These are phyloP conservation scores for Andrena fulva DNA, from an alignment of 2,888 invertebrate genomes.

Conservation along the genomic window DNA sequence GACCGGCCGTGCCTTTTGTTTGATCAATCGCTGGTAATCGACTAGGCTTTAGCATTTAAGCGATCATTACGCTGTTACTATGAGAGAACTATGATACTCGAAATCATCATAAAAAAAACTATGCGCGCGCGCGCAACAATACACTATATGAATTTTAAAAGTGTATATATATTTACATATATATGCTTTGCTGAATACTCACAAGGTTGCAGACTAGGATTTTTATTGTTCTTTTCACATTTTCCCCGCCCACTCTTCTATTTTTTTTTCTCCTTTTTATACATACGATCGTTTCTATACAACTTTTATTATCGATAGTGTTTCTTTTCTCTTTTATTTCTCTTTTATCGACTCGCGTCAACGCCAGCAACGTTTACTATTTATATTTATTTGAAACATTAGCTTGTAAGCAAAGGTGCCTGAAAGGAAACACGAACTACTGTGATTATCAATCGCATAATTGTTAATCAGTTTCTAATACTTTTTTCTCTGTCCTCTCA, in stretches of 20 bases:
- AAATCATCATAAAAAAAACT: slow-evolving; percentile 47
- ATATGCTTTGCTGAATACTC: slow-evolving; percentile 83
- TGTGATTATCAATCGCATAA: slow-evolving; percentile 83
- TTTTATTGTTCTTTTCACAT: slow-evolving; percentile 67
- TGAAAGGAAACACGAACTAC: slow-evolving; percentile 77
- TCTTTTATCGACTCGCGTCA: slow-evolving; percentile 54
- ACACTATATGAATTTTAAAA: slow-evolving; percentile 47
- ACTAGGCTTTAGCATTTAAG: slow-evolving; percentile 77
- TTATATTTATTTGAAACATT: slow-evolving; percentile 82
- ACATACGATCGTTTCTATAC: slow-evolving; percentile 54
- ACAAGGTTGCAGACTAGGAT: slow-evolving; percentile 79
- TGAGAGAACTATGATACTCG: slow-evolving; percentile 54
- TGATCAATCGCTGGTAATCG: slow-evolving; percentile 76
- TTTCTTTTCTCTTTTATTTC: slow-evolving; percentile 30
- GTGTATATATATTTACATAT: slow-evolving; percentile 67
- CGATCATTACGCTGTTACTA: slow-evolving; percentile 69
- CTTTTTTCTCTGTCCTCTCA: slow-evolving; percentile 51
- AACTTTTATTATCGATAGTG: slow-evolving; percentile 41
- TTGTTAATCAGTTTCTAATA: slow-evolving; percentile 76
- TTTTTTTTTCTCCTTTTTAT: slow-evolving; percentile 45
- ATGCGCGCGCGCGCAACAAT: slow-evolving; percentile 46
- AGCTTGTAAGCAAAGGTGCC: slow-evolving; percentile 82
- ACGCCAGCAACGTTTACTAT: slow-evolving; percentile 67
- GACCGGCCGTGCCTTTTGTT: slow-evolving; percentile 56
- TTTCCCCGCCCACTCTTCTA: slow-evolving; percentile 57